A percentile compares a stretch with the other conserved stretches of the same genome.
phyloP scores from a whole-genome alignment of 2,113 vertebrate species.

The Machaerirhynchus nigripectus region DNA sequence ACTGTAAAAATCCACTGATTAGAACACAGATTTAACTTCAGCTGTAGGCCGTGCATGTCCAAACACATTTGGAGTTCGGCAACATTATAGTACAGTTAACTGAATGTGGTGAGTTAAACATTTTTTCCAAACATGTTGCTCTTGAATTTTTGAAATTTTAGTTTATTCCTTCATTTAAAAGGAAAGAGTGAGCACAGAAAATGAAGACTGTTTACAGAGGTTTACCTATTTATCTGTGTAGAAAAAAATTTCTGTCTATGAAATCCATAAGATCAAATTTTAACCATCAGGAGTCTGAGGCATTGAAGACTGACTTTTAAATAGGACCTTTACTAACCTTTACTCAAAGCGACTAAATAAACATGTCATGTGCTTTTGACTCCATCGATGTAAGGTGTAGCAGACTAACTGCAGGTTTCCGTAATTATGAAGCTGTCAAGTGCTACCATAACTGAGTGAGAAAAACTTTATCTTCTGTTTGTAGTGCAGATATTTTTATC shows the following conservation, averaged over 20 bases:
- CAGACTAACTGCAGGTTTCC: neutral
- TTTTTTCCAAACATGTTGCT: neutral
- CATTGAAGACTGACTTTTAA: neutral
- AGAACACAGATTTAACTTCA: neutral
- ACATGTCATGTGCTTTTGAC: neutral
- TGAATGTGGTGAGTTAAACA: neutral
- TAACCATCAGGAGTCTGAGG: neutral
- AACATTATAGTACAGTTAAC: neutral
- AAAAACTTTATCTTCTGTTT: neutral
- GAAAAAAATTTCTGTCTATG: neutral
- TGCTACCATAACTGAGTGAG: neutral
- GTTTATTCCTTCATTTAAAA: neutral
- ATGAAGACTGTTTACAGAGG: neutral
- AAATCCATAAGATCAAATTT: neutral
- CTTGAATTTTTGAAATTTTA: neutral
- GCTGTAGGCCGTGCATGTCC: neutral
- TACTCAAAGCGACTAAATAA: neutral
- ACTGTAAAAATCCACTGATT: neutral
- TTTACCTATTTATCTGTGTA: neutral
- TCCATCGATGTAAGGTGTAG: neutral
- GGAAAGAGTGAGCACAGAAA: neutral
- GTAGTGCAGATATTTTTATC: neutral
- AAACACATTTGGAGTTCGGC: neutral
- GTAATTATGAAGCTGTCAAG: neutral
- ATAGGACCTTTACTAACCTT: neutral